Evolutionary conservation across 2,888 invertebrate genomes (phyloP).

Genomic region (Volucella inflata): DNA sequence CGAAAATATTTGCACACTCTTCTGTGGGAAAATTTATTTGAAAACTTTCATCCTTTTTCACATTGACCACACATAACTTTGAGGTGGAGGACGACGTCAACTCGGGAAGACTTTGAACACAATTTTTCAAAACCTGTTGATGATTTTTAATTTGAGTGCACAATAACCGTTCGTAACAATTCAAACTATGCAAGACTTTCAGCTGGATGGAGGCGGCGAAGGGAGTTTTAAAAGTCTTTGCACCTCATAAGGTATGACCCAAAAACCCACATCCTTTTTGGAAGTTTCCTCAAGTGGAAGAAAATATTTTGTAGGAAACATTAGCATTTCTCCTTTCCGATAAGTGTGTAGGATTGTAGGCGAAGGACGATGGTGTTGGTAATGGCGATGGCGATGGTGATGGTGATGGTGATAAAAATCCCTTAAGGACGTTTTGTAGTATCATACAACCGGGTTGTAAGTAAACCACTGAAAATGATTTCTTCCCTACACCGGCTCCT

Average conservation of each 20-base stretch:
- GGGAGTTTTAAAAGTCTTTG: conserved; percentile 25
- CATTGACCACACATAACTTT: conserved; percentile 16
- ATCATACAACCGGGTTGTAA: conserved; percentile 26
- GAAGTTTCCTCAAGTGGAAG: conserved; percentile 40
- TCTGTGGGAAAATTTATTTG: conserved; percentile 53
- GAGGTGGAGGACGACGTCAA: background rate
- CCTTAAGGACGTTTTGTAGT: conserved; percentile 43
- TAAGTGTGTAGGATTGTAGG: background rate
- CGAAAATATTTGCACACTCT: conserved; percentile 18
- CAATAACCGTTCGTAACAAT: conserved; percentile 37
- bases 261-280: conserved; percentile 53
- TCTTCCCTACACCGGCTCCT: conserved; percentile 17
- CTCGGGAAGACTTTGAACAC: too few species aligned
- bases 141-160: conserved; percentile 39
- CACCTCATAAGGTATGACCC: conserved; percentile 43
- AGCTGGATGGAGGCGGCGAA: conserved; percentile 1
- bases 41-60: conserved; percentile 48
- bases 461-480: conserved; percentile 31
- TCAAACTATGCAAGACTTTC: conserved; percentile 36
- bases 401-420: conserved; percentile 47
- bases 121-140: conserved; percentile 64
- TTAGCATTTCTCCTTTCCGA: conserved; percentile 37
- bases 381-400: conserved; percentile 7
- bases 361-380: conserved; percentile 12
- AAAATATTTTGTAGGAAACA: conserved; percentile 52